Conservation (phyloP, 2,113 vertebrate genomes). For the Crotalus tigris region DNA sequence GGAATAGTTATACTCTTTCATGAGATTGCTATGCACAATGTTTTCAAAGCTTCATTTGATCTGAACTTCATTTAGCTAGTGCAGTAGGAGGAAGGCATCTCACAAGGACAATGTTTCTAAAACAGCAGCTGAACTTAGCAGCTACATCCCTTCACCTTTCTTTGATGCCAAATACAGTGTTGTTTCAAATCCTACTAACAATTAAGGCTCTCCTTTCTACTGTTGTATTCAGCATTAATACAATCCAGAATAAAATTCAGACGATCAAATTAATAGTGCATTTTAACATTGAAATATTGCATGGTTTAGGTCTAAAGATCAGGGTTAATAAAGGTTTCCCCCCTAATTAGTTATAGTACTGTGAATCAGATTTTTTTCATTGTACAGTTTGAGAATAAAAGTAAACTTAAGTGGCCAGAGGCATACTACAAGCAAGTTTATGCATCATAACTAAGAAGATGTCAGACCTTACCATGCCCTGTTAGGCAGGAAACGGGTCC, state of each 20-base stretch:
- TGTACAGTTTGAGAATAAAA: not conserved
- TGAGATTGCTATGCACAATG: not conserved
- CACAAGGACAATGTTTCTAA: not conserved
- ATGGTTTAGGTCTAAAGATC: not conserved
- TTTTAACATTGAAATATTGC: not conserved
- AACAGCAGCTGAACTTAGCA: not conserved
- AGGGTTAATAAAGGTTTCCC: not conserved
- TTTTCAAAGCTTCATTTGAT: not conserved
- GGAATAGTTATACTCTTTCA: not conserved
- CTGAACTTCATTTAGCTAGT: not conserved
- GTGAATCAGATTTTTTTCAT: not conserved
- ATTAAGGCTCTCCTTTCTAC: not conserved
- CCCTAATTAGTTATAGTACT: not conserved
- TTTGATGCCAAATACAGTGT: not conserved
- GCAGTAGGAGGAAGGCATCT: not conserved
- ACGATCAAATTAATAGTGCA: not conserved
- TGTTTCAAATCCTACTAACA: not conserved
- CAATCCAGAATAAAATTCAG: not conserved
- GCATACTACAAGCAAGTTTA: not conserved
- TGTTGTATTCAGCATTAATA: not conserved
- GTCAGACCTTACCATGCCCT: not conserved
- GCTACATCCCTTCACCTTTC: not conserved
- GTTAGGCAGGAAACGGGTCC: not conserved
- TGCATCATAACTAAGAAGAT: not conserved
- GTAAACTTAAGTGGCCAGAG: not conserved